Percentiles rank a stretch among this genome's conserved stretches.
Evolutionary conservation across 2,113 vertebrate genomes (phyloP).

Genomic region (Callopanchax toddi): DNA sequence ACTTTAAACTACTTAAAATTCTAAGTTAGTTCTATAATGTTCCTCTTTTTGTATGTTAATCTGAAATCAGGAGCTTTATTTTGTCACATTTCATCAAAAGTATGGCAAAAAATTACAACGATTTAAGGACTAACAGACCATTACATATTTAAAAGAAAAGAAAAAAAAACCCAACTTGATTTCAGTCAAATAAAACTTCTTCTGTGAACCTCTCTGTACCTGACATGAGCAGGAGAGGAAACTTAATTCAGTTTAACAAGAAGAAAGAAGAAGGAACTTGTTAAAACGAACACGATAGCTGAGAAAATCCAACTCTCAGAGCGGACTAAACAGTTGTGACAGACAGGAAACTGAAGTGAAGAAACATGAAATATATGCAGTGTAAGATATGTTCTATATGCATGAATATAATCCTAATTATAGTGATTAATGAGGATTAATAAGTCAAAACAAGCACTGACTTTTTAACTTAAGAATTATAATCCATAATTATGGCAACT

Average conservation of each 20-base stretch:
- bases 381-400: no score
- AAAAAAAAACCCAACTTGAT: not conserved
- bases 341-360: not conserved
- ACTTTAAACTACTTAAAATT: no score
- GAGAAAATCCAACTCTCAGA: not conserved
- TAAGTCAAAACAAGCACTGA: no score
- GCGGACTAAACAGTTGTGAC: not conserved
- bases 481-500: no score
- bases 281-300: not conserved
- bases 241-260: not conserved
- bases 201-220: not conserved
- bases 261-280: not conserved
- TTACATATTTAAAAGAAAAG: not conserved
- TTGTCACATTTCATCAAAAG: no score
- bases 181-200: not conserved
- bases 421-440: no score
- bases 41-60: no score
- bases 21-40: no score
- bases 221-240: not conserved
- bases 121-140: not conserved
- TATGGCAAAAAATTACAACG: not conserved
- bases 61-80: no score
- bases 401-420: no score
- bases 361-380: not conserved
- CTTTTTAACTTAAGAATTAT: no score